These are phyloP conservation scores for Ctenopoma multispine DNA, from an alignment of 2,797 vertebrate species.

Conservation along the genomic window DNA sequence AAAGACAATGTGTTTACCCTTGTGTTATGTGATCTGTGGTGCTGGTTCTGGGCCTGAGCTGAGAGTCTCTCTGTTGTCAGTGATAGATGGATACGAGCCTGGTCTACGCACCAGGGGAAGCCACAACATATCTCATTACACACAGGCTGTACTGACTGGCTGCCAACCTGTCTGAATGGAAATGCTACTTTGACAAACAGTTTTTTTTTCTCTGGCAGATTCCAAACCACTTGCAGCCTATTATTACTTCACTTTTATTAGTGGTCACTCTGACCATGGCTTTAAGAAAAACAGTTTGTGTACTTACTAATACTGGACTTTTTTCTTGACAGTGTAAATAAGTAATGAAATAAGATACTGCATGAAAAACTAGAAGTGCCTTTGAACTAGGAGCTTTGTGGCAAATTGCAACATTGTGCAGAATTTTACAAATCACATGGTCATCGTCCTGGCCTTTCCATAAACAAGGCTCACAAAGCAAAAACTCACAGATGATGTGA, in stretches of 20 bases:
- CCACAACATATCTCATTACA: conserved; percentile 76
- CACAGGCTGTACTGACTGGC: conserved; percentile 65
- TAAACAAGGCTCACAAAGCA: conserved; percentile 7
- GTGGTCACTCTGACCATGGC: conserved; percentile 57
- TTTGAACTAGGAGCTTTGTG: not conserved
- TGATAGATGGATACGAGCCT: conserved; percentile 45
- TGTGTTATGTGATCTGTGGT: conserved; percentile 45
- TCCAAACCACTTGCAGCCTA: conserved; percentile 53
- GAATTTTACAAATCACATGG: conserved; percentile 26
- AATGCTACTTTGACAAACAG: conserved; percentile 62
- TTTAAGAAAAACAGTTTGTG: conserved; percentile 1
- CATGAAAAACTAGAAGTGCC: not conserved
- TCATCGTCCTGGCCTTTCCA: conserved; percentile 24
- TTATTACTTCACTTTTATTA: conserved; percentile 72
- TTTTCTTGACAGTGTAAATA: not conserved
- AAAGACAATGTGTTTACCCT: conserved; percentile 41
- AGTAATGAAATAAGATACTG: not conserved
- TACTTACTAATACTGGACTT: not conserved
- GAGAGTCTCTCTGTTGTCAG: conserved; percentile 43
- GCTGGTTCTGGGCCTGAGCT: conserved; percentile 17
- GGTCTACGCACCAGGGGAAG: conserved; percentile 64
- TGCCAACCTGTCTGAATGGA: conserved; percentile 74
- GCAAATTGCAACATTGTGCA: not conserved
- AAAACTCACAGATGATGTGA: not conserved
- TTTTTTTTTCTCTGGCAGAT: conserved; percentile 47